These are phyloP conservation scores for Drymodes brunneopygia DNA, from an alignment of 2,113 vertebrate species.

Conservation along the genomic window DNA sequence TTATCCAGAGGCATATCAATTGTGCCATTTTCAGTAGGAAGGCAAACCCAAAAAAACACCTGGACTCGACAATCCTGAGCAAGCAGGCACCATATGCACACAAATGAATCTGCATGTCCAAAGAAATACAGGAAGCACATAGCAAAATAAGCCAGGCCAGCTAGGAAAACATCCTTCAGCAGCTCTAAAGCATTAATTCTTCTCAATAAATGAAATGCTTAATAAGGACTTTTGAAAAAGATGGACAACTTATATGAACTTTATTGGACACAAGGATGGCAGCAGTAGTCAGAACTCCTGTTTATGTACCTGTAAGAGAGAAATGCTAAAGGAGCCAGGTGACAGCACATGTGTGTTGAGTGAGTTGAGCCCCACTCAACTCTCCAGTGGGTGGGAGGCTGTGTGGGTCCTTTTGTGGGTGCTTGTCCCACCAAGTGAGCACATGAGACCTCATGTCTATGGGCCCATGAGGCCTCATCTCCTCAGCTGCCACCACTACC, in stretches of 20 bases:
- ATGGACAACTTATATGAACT: background rate
- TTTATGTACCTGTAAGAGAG: background rate
- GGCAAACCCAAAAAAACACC: background rate
- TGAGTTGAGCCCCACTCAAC: fast-evolving
- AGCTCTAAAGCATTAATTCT: background rate
- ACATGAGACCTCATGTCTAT: too few relatives aligned
- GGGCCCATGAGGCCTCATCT: background rate
- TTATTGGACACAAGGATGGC: fast-evolving
- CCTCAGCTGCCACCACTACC: background rate
- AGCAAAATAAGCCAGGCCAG: background rate
- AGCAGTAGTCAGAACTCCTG: background rate
- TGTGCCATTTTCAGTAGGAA: background rate
- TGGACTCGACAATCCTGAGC: background rate
- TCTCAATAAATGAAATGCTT: background rate
- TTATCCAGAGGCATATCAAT: background rate
- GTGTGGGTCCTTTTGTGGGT: background rate
- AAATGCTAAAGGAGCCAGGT: background rate
- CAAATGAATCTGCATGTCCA: background rate
- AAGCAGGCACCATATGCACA: background rate
- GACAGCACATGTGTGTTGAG: fast-evolving
- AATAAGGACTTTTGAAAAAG: background rate
- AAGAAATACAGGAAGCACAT: background rate
- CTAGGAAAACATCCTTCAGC: background rate
- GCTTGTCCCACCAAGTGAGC: background rate
- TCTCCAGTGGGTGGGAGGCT: background rate